Evolutionary conservation across 2,113 vertebrate species (phyloP), one percentile per base, ranked within the genome.

Genomic region (Strix aluco): DNA sequence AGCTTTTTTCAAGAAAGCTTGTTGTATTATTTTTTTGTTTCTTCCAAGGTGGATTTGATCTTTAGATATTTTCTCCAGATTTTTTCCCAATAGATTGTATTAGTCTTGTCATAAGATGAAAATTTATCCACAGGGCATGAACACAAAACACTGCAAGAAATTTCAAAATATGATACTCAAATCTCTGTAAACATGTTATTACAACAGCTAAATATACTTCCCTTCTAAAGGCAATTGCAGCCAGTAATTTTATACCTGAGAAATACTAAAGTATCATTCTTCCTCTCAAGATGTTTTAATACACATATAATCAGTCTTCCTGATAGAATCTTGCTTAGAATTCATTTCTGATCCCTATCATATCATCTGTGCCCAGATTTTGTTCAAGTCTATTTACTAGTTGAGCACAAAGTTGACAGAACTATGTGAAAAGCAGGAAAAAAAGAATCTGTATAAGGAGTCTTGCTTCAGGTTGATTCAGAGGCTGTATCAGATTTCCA

Each of bases 401-500:
- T 38, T 82, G 44, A 72, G 6, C 32, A 69, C 25, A 22, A 79
- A 82, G 49, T 52, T 61, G 62, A 80, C 44, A 57, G 19, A 94
- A 79, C 49, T 72, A 44, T 2, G 21, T 20, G 47, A 72, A 44
- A 94, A 92, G 21, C 10, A 6, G 23, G 18, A 87, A 79, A 34
- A 88, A 65, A 74, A 81, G 30, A 91, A 86, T 8, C 27, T 2
- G 1, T 44, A 18, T 19, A 36, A 49, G 16, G 10, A 67, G 15
- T 23, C 47, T 69, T 67, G 30, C 61, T 57, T 51, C 57, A 78
- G 29, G 42, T 88, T 90, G 63, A 77, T 86, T 86, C 85, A 88
- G 67, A 93, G 21, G 52, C 80, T 88, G 27, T 52, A 93, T 84
- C 88, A 84, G 75, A 93, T 86, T 84, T 79, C 80, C 82, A 86